These are phyloP conservation scores for Panthera tigris DNA, from an alignment of 2,113 vertebrate genomes.

Conservation along the genomic window DNA sequence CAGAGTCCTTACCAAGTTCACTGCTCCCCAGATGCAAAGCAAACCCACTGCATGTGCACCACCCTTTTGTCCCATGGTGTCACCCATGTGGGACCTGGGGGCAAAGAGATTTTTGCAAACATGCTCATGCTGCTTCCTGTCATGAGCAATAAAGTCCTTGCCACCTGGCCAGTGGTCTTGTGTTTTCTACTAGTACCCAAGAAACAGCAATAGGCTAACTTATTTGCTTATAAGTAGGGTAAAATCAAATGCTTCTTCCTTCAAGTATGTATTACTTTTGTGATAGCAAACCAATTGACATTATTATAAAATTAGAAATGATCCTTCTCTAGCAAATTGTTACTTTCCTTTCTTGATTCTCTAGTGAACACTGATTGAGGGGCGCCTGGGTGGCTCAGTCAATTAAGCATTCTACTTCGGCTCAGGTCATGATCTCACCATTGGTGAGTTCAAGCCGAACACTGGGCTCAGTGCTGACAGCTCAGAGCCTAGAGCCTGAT, in stretches of 20 bases:
- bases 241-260: neutral
- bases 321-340: neutral
- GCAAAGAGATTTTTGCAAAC: neutral
- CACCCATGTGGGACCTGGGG: neutral
- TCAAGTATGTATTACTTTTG: neutral
- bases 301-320: neutral
- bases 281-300: neutral
- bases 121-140: neutral
- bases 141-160: neutral
- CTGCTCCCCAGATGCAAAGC: neutral
- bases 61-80: neutral
- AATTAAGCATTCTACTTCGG: fast-evolving
- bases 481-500: no score
- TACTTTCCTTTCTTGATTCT: neutral
- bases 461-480: no score
- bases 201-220: neutral
- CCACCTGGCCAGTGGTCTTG: neutral
- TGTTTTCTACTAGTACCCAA: neutral
- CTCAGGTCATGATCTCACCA: no score
- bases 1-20: neutral
- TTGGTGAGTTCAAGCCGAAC: no score
- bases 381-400: no score
- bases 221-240: neutral
- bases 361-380: neutral
- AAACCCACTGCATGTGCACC: neutral